Percentiles rank a stretch among this genome's conserved stretches.
Conservation (phyloP, 2,797 vertebrate genomes). For the Chiroxiphia lanceolata region DNA sequence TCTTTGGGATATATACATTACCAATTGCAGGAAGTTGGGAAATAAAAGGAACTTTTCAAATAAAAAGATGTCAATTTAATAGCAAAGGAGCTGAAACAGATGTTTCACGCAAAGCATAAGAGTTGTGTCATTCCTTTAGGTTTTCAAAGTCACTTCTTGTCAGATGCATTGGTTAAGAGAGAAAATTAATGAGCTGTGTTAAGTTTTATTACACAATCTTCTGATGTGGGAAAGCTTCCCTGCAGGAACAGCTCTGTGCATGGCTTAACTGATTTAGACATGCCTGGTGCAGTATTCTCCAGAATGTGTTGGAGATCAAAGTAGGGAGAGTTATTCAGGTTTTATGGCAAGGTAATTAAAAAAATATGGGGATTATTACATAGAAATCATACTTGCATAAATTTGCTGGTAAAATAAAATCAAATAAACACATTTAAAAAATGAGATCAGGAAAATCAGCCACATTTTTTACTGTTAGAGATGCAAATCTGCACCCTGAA, state of each 20-base stretch:
- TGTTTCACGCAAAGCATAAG: slow-evolving; percentile 72
- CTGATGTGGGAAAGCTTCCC: slow-evolving; percentile 78
- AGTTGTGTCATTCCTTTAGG: slow-evolving; percentile 74
- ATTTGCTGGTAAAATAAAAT: slow-evolving; percentile 71
- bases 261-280: slow-evolving; percentile 66
- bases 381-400: slow-evolving; percentile 70
- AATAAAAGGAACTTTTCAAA: slow-evolving; percentile 82
- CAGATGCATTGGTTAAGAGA: slow-evolving; percentile 80
- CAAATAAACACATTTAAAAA: slow-evolving; percentile 48
- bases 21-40: slow-evolving; percentile 79
- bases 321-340: slow-evolving; percentile 67
- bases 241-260: slow-evolving; percentile 58
- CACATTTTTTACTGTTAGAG: background rate
- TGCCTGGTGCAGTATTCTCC: slow-evolving; percentile 65
- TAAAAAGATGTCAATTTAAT: slow-evolving; percentile 85
- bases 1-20: slow-evolving; percentile 75
- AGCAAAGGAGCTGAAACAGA: slow-evolving; percentile 79
- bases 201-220: slow-evolving; percentile 77
- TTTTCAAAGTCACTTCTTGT: slow-evolving; percentile 84
- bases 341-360: slow-evolving; percentile 78
- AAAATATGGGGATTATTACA: slow-evolving; percentile 72
- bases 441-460: slow-evolving; percentile 34
- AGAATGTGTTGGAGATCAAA: slow-evolving; percentile 76
- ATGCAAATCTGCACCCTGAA: background rate
- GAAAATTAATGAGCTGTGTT: slow-evolving; percentile 85